Evolutionary conservation across 2,888 invertebrate species (phyloP).

Genomic region (Dascillus cervinus): DNA sequence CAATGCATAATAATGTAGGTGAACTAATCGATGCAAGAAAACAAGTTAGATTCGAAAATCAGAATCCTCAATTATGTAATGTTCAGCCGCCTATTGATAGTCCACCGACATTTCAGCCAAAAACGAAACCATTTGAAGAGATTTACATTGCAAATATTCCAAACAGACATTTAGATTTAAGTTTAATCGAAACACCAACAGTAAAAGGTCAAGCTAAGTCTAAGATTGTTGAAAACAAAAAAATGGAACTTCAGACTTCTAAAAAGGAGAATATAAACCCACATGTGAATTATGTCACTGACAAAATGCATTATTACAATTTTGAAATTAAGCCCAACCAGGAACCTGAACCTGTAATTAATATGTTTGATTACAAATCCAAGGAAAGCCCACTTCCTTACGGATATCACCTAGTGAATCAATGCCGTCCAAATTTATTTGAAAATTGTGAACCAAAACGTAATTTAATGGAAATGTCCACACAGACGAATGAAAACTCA

Average conservation of each 20-base stretch:
- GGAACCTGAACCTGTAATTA: neutral
- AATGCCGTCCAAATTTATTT: neutral
- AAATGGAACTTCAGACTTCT: no score
- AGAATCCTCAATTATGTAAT: no score
- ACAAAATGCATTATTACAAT: neutral
- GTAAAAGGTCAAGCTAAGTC: neutral
- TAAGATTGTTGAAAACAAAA: constrained; percentile 5
- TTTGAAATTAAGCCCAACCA: neutral
- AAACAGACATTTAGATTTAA: constrained; percentile 37
- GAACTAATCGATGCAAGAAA: constrained; percentile 24
- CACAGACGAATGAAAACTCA: neutral
- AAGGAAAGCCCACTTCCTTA: neutral
- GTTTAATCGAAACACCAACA: constrained; percentile 30
- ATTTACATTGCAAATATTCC: constrained; percentile 40
- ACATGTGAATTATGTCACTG: neutral
- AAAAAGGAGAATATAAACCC: constrained; percentile 5
- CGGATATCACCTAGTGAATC: neutral
- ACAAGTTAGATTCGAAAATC: constrained; percentile 39
- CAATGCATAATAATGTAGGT: constrained; percentile 7
- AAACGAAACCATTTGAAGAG: constrained; percentile 33
- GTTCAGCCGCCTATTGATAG: no score
- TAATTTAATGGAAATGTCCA: neutral
- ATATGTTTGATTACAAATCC: neutral
- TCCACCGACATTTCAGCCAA: no score
- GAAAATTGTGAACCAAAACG: neutral